These are phyloP conservation scores for Tyrannus savana DNA, from an alignment of 2,113 vertebrate species.

Conservation along the genomic window DNA sequence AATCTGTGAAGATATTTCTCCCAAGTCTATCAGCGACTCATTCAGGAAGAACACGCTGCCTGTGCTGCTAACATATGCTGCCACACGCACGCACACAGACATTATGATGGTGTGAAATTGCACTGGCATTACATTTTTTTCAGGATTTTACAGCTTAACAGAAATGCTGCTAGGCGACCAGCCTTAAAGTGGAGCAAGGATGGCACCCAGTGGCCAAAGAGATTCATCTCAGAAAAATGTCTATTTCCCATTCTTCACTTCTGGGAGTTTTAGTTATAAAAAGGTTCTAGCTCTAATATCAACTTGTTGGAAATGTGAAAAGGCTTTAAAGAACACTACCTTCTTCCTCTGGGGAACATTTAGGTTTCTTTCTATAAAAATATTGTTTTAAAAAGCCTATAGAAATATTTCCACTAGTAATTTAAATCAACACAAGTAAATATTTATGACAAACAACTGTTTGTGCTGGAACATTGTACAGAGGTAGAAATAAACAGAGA, in stretches of 20 bases:
- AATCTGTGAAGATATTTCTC: not conserved
- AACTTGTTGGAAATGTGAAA: not conserved
- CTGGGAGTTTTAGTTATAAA: not conserved
- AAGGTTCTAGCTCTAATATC: not conserved
- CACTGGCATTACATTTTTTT: slow-evolving; percentile 29
- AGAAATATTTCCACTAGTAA: not conserved
- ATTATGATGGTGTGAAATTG: slow-evolving; percentile 50
- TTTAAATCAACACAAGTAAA: not conserved
- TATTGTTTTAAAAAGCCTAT: not conserved
- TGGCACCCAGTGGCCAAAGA: slow-evolving; percentile 83
- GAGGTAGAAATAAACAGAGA: not conserved
- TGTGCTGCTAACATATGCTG: slow-evolving; percentile 24
- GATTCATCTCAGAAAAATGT: slow-evolving; percentile 59
- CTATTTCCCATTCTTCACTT: not conserved
- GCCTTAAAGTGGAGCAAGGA: slow-evolving; percentile 78
- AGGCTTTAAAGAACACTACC: not conserved
- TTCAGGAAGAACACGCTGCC: not conserved
- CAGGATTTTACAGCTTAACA: slow-evolving; percentile 44
- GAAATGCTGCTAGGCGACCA: not conserved
- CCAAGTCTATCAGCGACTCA: not conserved
- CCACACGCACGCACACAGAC: slow-evolving; percentile 4
- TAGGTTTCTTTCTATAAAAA: not conserved
- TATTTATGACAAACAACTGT: not conserved
- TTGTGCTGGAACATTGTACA: not conserved
- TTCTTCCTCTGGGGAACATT: not conserved